These are phyloP conservation scores for Torymus aiolomorphi DNA, from an alignment of 2,888 invertebrate genomes.

Conservation along the genomic window DNA sequence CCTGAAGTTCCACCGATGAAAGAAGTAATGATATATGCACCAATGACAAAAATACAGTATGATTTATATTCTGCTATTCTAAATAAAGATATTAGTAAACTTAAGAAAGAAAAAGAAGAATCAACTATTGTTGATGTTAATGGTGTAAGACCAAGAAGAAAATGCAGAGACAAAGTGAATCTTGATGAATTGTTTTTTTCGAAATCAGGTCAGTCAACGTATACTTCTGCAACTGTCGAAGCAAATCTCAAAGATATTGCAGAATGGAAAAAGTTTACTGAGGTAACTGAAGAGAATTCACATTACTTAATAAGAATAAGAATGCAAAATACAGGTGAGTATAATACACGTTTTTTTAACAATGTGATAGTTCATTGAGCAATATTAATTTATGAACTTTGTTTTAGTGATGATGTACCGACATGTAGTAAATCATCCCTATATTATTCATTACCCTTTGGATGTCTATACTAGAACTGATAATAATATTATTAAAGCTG, in stretches of 20 bases:
- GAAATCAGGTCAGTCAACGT: conserved; percentile 67
- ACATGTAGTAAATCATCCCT: conserved; percentile 83
- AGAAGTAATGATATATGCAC: conserved; percentile 81
- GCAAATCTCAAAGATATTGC: conserved; percentile 21
- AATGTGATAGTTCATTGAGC: no score
- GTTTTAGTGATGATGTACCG: conserved; percentile 68
- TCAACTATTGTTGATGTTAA: conserved; percentile 60
- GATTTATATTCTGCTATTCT: conserved; percentile 78
- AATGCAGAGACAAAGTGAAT: conserved; percentile 69
- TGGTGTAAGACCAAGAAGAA: conserved; percentile 70
- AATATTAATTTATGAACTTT: neutral
- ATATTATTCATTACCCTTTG: conserved; percentile 80
- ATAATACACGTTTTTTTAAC: neutral
- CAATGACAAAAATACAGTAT: conserved; percentile 79
- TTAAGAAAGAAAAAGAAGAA: conserved; percentile 59
- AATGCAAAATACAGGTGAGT: conserved; percentile 40
- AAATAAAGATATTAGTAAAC: conserved; percentile 72
- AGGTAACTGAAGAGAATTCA: conserved; percentile 50
- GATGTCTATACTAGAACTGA: conserved; percentile 75
- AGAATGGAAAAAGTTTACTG: conserved; percentile 48
- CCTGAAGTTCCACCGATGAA: conserved; percentile 81
- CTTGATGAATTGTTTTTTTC: neutral
- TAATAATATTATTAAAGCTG: conserved; percentile 77
- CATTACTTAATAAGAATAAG: conserved; percentile 49
- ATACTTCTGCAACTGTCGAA: neutral